Base-by-base conservation (phyloP, 2,888 invertebrate genomes). In the Caenorhabditis sp. region DNA sequence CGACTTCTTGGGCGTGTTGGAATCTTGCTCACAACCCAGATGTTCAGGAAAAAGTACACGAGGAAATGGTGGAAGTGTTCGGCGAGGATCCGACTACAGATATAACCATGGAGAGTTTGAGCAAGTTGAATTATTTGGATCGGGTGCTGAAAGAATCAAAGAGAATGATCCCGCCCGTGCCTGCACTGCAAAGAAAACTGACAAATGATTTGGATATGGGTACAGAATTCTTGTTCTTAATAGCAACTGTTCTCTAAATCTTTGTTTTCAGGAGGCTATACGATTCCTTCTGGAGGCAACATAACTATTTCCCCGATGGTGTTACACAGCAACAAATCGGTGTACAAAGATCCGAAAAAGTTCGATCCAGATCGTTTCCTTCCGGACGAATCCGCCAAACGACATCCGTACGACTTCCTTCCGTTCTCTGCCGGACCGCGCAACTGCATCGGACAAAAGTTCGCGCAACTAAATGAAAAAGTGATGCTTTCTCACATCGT, bases 351-450 rank as follows among this genome's bases (percentile, higher is more conserved):
- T 62, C 92, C 93, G 0, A 90, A 92, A 5, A 87, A 64, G 35
- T 93, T 92, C 86, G 90, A 93, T 77, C 93, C 93, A 0, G 92
- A 93, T 64, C 86, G 93, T 60, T 93, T 93, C 85, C 77, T 91
- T 13, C 90, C 91, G 9, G 92, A 93, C 50, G 91, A 91, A 58
- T 62, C 56, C 61, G 83, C 65, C 15, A 82, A 85, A n/a, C 68
- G 89, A 20, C 86, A 90, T 64, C 87, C 90, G 0, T 90, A 84
- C 62, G 85, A 88, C 13, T 90, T 83, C 77, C 82, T 90, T 35
- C 90, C 90, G 8, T 90, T 90, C 78, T 87, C 89, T n/a, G 90
- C 89, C 0, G 90, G 90, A 13, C 87, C 88, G n/a, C 76, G 90
- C 11, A 90, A 90, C 60, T 90, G 90, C 64, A 90, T 90, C n/a